These are phyloP conservation scores for Heliconius sara DNA, from an alignment of 2,888 invertebrate genomes.

Conservation along the genomic window DNA sequence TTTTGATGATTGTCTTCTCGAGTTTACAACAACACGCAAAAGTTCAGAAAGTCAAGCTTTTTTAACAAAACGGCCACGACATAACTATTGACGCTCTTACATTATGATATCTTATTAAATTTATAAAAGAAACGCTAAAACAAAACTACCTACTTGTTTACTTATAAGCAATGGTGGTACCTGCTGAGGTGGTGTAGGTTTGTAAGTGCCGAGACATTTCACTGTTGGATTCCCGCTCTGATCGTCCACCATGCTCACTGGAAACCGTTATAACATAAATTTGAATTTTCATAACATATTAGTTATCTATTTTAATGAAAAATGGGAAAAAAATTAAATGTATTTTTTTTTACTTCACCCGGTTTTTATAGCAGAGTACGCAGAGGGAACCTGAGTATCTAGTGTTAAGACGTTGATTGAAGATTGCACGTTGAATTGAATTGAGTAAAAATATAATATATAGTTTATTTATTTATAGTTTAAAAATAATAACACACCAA, in stretches of 20 bases:
- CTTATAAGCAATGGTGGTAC: constrained; percentile 64
- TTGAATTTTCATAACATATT: too few species aligned
- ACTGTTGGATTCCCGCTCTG: constrained; percentile 65
- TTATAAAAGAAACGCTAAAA: not conserved
- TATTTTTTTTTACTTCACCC: not conserved
- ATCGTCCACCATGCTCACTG: constrained; percentile 76
- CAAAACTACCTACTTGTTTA: constrained; percentile 63
- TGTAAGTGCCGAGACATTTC: constrained; percentile 74
- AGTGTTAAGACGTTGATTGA: not conserved
- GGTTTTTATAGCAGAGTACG: not conserved
- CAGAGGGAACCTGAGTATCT: not conserved
- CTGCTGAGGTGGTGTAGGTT: constrained; percentile 54
- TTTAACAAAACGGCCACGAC: not conserved
- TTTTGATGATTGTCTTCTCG: not conserved
- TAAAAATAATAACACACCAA: constrained; percentile 55
- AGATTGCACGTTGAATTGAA: not conserved
- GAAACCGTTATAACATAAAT: constrained; percentile 38
- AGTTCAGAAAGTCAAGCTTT: not conserved
- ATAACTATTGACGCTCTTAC: not conserved
- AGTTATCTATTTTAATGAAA: too few species aligned
- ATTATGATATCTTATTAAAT: not conserved
- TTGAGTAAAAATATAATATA: not conserved
- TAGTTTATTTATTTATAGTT: too few species aligned
- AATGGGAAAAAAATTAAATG: too few species aligned
- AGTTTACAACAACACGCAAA: not conserved